Conservation (phyloP, 2,113 vertebrate genomes). For the Malurus melanocephalus region DNA sequence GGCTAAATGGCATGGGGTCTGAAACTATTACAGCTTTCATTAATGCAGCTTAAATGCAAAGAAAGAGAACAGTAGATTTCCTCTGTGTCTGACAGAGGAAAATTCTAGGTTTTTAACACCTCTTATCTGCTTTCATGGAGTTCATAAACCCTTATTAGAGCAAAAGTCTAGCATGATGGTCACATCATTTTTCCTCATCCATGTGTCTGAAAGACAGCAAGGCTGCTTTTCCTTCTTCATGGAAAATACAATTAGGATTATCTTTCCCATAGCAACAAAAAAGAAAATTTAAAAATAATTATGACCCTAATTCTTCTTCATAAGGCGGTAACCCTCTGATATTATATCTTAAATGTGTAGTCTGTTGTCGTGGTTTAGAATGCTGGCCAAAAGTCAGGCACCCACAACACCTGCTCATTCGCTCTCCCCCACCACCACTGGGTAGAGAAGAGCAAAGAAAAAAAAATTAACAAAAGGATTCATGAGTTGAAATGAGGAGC, state of each 20-base stretch:
- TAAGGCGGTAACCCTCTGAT: not conserved
- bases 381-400: too few species aligned
- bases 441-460: too few species aligned
- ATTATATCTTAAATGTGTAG: not conserved
- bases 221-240: not conserved
- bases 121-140: not conserved
- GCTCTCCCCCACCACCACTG: too few species aligned
- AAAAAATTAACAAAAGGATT: too few species aligned
- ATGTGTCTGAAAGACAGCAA: not conserved
- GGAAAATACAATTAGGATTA: not conserved
- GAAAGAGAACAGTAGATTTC: conserved; percentile 33
- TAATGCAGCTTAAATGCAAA: conserved; percentile 33
- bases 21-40: conserved; percentile 58
- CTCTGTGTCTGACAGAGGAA: not conserved
- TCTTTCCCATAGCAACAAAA: not conserved
- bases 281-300: not conserved
- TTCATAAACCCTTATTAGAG: conserved; percentile 39
- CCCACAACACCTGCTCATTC: too few species aligned
- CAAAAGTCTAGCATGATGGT: not conserved
- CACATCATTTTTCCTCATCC: not conserved
- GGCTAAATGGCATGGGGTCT: conserved; percentile 42
- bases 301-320: not conserved
- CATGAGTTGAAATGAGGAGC: too few species aligned
- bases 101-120: not conserved
- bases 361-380: too few species aligned